Conservation (phyloP, 2,113 vertebrate species). For the Poeciliopsis turrubarensis region DNA sequence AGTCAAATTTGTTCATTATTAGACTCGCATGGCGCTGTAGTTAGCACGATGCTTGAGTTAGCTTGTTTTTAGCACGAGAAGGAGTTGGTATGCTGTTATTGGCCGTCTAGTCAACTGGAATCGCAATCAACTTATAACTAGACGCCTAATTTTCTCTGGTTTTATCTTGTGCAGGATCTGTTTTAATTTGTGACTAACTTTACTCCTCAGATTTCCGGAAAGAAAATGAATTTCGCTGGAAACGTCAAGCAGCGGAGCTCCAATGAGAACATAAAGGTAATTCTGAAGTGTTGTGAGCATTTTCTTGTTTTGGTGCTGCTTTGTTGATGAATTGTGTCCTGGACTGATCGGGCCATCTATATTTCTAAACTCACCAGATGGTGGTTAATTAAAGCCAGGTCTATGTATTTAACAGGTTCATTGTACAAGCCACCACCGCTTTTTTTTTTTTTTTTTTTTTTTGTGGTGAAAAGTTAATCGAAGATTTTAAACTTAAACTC, state of each 20-base stretch:
- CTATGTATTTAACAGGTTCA: too few relatives aligned
- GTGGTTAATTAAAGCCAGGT: too few relatives aligned
- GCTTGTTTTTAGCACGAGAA: not conserved
- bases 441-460: too few relatives aligned
- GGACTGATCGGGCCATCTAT: too few relatives aligned
- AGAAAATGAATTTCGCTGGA: slow-evolving; percentile 77
- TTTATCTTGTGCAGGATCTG: too few relatives aligned
- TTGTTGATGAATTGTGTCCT: not conserved
- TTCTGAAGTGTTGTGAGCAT: not conserved
- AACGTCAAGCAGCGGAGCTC: slow-evolving; percentile 73
- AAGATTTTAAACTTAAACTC: too few relatives aligned
- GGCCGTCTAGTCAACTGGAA: not conserved
- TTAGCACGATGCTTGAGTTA: not conserved
- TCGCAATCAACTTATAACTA: not conserved
- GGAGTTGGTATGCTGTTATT: not conserved
- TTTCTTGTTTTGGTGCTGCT: not conserved
- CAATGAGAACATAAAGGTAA: slow-evolving; percentile 82
- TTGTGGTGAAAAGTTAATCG: too few relatives aligned
- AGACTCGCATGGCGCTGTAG: not conserved
- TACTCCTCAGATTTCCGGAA: not conserved
- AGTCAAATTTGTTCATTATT: not conserved
- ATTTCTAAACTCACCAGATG: too few relatives aligned
- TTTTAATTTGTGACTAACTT: not conserved
- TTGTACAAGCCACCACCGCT: too few relatives aligned
- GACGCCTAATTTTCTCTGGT: not conserved